Evolutionary conservation across 2,888 invertebrate genomes (phyloP), one percentile per base, ranked within the genome.

Genomic region (Zaprionus obscuricornis): DNA sequence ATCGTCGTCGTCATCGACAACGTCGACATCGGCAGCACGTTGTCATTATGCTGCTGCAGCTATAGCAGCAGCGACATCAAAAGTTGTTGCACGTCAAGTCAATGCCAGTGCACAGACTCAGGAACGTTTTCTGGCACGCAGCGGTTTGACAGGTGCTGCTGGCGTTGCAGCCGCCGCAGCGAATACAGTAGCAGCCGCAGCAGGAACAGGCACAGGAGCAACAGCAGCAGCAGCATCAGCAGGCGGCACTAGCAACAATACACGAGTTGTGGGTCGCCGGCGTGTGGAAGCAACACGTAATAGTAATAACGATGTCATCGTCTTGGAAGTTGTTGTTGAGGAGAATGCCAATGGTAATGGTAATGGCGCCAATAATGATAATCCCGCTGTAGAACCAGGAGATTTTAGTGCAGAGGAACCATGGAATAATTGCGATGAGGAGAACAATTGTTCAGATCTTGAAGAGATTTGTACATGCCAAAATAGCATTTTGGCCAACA

Each of bases 391-490:
- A 1, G 86, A 78, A n/a, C 74, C 74, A 0, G 73, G 66, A 2
- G 83, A 87, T 5, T 85, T 79, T 7, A 87, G 64, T 45, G 82
- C 70, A 26, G 83, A 89, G 4, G 89, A 89, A 16, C 86, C 88
- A 0, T 90, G 90, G 89, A 89, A 83, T 27, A 90, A 90, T 58
- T 88, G 90, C 59, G 91, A 90, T 27, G 91, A 90, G 49, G 90
- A 90, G 47, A 89, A 88, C 47, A 87, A 84, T 24, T 88, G 88
- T 6, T 89, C 87, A 0, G 89, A 90, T 58, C 8, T 82, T 34
- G 90, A 91, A 60, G 91, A 90, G 65, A 79, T 90, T 34, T 90
- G 90, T 54, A 90, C 91, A 5, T 90, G 90, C 56, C 88, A 87
- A 58, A 88, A 88, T 31, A 83, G 87, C 58, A 81, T 76, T 3